Evolutionary conservation across 2,888 invertebrate species (phyloP).

Genomic region (Boloria selene): DNA sequence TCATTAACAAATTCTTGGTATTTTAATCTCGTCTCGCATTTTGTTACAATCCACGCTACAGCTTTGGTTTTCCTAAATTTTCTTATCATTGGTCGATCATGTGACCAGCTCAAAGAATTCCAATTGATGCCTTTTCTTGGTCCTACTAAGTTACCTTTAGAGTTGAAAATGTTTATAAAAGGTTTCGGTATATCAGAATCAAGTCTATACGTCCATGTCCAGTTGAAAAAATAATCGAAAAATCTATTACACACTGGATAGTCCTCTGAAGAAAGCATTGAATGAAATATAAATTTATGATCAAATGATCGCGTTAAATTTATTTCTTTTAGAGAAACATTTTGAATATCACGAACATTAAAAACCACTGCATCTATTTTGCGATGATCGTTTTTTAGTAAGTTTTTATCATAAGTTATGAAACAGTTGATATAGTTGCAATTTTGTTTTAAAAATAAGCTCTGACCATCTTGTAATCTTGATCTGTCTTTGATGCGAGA

Average conservation of each 20-base stretch:
- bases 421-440: constrained; percentile 68
- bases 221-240: constrained; percentile 69
- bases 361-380: constrained; percentile 68
- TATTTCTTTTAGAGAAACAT: constrained; percentile 45
- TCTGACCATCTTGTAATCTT: constrained; percentile 54
- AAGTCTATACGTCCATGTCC: constrained; percentile 73
- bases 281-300: constrained; percentile 67
- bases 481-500: constrained; percentile 34
- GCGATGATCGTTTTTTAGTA: constrained; percentile 49
- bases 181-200: constrained; percentile 66
- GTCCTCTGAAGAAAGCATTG: constrained; percentile 58
- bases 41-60: constrained; percentile 61
- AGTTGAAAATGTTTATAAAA: constrained; percentile 56
- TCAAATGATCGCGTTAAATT: constrained; percentile 52
- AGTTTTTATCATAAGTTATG: constrained; percentile 59
- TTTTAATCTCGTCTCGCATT: constrained; percentile 57
- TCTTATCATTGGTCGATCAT: constrained; percentile 43
- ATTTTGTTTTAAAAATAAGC: constrained; percentile 60
- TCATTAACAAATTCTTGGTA: constrained; percentile 57
- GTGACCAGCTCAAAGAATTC: constrained; percentile 51
- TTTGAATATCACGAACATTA: constrained; percentile 53
- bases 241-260: constrained; percentile 58
- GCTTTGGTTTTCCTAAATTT: constrained; percentile 57
- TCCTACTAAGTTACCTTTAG: constrained; percentile 54
- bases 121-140: constrained; percentile 55